phyloP scores from a whole-genome alignment of 2,113 vertebrate genomes.

The Electrona antarctica region DNA sequence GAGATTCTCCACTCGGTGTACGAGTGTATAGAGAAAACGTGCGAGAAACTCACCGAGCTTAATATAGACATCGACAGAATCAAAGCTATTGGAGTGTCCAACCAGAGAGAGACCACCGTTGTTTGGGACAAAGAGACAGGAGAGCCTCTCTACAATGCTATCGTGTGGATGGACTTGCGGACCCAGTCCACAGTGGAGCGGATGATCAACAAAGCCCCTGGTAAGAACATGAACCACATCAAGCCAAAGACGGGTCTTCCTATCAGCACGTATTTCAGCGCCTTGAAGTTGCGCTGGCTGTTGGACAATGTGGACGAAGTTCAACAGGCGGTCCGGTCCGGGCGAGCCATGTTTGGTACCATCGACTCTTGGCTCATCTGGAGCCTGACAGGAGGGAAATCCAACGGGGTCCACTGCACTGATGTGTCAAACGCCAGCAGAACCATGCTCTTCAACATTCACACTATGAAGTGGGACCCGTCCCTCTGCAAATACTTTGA shows the following conservation, averaged over 20 bases:
- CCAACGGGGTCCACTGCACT: conserved; percentile 86
- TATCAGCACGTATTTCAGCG: not conserved
- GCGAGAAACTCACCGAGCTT: not conserved
- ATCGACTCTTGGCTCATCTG: not conserved
- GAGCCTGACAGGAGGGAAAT: conserved; percentile 85
- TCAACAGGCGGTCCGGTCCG: not conserved
- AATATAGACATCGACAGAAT: not conserved
- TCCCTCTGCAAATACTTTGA: conserved; percentile 87
- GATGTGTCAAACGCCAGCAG: conserved; percentile 87
- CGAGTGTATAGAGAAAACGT: not conserved
- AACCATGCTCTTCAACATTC: conserved; percentile 87
- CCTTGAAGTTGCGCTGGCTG: not conserved
- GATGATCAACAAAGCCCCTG: too few species aligned
- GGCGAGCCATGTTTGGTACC: not conserved
- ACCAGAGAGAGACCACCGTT: not conserved
- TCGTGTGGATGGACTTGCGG: not conserved
- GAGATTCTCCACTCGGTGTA: not conserved
- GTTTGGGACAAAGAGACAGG: not conserved
- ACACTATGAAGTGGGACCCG: conserved; percentile 85
- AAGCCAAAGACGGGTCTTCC: not conserved
- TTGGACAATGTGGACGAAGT: not conserved
- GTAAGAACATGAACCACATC: not conserved
- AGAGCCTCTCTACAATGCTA: not conserved
- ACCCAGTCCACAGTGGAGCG: not conserved
- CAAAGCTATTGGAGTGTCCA: not conserved